These are phyloP conservation scores for Aramus guarauna DNA, from an alignment of 2,113 vertebrate species.

Conservation along the genomic window DNA sequence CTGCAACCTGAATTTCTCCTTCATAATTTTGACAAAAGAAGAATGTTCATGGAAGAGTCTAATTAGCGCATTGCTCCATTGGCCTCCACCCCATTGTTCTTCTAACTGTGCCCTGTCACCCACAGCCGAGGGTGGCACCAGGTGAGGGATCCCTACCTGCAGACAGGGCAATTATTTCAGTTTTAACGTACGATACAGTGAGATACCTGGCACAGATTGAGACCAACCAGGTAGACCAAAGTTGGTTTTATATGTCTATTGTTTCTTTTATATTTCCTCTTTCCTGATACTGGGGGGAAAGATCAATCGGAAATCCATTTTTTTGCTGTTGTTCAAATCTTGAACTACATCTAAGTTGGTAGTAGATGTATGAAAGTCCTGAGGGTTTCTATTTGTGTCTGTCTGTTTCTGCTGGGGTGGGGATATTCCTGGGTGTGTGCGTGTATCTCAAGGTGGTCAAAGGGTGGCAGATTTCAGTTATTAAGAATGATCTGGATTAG, in stretches of 20 bases:
- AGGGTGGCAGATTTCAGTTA: conserved; percentile 53
- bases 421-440: neutral
- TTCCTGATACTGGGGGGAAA: neutral
- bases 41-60: neutral
- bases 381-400: neutral
- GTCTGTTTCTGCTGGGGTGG: neutral
- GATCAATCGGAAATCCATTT: neutral
- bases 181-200: neutral
- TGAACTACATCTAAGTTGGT: neutral
- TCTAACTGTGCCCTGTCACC: neutral
- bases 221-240: neutral
- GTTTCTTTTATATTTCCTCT: neutral
- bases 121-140: neutral
- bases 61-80: neutral
- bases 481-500: conserved; percentile 61
- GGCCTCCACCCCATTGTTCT: neutral
- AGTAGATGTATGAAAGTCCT: neutral
- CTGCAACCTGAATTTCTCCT: neutral
- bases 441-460: neutral
- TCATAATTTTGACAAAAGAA: neutral
- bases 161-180: neutral
- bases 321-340: neutral
- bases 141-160: neutral
- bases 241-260: neutral
- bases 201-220: neutral